These are phyloP conservation scores for Dendronephthya gigantea DNA, from an alignment of 64 coral and sea anemone species.

Conservation along the genomic window DNA sequence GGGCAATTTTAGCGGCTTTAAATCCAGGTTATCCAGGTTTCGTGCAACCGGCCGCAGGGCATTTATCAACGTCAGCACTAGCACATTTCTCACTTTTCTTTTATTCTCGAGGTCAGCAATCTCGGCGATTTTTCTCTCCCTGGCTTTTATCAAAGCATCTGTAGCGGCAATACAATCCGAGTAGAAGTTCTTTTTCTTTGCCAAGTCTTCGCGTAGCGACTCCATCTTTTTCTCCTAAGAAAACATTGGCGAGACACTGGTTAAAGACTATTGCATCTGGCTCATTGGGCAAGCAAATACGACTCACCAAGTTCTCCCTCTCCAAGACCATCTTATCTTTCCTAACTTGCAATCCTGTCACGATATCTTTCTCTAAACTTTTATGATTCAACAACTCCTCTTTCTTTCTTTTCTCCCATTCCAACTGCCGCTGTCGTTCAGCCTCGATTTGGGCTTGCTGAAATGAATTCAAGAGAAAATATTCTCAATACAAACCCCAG, in stretches of 20 bases:
- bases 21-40: too few species aligned
- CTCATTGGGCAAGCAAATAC: too few species aligned
- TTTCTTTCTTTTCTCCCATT: slow-evolving; percentile 94
- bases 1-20: too few species aligned
- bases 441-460: slow-evolving; percentile 83
- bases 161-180: slow-evolving; percentile 3
- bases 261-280: too few species aligned
- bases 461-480: not conserved
- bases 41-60: too few species aligned
- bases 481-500: not conserved
- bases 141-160: slow-evolving; percentile 5
- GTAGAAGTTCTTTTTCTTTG: not conserved
- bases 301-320: slow-evolving; percentile 67
- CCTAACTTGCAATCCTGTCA: slow-evolving; percentile 77
- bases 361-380: slow-evolving; percentile 92
- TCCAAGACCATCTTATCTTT: slow-evolving; percentile 71
- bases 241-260: not conserved
- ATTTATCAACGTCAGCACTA: too few species aligned
- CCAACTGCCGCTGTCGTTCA: slow-evolving; percentile 83
- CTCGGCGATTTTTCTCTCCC: slow-evolving; percentile 15
- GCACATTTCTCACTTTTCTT: not conserved
- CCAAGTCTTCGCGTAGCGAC: not conserved
- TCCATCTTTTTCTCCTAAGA: slow-evolving; percentile 9
- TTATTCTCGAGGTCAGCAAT: not conserved
- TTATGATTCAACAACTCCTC: slow-evolving; percentile 96